Conservation (phyloP, 2,797 vertebrate genomes). For the Danio jaintianensis region DNA sequence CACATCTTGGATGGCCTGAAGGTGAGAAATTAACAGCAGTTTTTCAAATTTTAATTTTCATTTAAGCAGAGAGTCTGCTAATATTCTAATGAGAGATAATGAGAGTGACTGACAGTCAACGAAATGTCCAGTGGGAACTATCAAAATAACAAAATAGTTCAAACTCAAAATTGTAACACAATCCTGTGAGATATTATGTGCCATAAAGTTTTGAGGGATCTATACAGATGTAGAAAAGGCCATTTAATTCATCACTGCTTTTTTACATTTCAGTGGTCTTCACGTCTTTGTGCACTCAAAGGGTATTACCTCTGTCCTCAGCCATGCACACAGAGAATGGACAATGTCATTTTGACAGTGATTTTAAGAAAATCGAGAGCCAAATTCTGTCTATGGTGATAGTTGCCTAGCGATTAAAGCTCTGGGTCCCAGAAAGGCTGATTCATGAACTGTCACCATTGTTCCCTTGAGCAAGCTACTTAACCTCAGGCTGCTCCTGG, state of each 20-base stretch:
- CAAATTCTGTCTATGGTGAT: background rate
- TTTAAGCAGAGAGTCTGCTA: no score
- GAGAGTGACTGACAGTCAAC: no score
- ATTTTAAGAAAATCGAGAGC: constrained; percentile 6
- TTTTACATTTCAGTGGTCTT: background rate
- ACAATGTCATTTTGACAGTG: background rate
- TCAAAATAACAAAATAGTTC: no score
- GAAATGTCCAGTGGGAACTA: no score
- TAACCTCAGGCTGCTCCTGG: constrained; percentile 20
- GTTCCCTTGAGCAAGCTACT: constrained; percentile 27
- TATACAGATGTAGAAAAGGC: background rate
- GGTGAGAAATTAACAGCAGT: no score
- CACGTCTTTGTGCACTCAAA: background rate
- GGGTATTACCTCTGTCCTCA: background rate
- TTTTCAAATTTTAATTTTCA: no score
- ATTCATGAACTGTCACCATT: constrained; percentile 15
- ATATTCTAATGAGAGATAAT: no score
- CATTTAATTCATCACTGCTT: constrained; percentile 8
- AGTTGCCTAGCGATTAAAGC: constrained; percentile 24
- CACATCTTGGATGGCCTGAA: no score
- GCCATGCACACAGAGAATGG: background rate
- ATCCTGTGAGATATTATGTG: background rate
- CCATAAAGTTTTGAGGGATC: background rate
- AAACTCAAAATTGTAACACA: background rate
- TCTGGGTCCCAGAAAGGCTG: background rate